Base-by-base conservation (phyloP, 2,888 invertebrate genomes). In the Perizoma affinitatum region DNA sequence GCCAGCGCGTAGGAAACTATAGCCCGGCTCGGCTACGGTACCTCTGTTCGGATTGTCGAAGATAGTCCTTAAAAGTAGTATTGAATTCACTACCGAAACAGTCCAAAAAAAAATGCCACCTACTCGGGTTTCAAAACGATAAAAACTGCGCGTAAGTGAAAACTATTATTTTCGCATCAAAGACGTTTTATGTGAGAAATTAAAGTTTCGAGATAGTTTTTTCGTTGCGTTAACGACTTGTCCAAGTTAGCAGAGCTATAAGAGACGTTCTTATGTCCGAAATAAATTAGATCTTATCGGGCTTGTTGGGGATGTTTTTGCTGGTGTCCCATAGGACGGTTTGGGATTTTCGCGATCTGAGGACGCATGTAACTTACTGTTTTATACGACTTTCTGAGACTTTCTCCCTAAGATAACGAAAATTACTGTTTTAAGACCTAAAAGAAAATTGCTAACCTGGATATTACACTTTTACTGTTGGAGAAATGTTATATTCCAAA, bases 141-240 rank as follows among this genome's bases (percentile, higher is more conserved):
- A 75, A 78, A 75, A 74, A 72, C 70, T 61, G 61, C 63, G 66
- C 67, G 69, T 70, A 74, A 78, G 70, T 75, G 70, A 76, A 74
- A 76, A 76, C 74, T 75, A 79, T 75, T 76, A 71, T 75, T 74
- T 74, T 74, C 72, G 69, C 75, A 74, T 73, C 71, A 72, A 62
- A 67, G 62, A 74, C 73, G 70, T 72, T 78, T 75, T 76, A 71
- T 74, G 74, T 72, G 72, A 71, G 69, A 76, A 78, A 78, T 78
- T 77, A 76, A 78, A 80, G 73, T 77, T 76, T 68, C 64, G 64
- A 61, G 61, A 63, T 64, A 74, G 72, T 71, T 78, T 76, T 78
- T 78, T 72, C 68, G 67, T 70, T 60, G 57, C 69, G 73, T 73
- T 80, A 81, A 80, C 76, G 79, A 79, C 75, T 74, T 76, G 73